Conservation (phyloP, 2,797 vertebrate genomes). For the Chaetodon trifasciatus region DNA sequence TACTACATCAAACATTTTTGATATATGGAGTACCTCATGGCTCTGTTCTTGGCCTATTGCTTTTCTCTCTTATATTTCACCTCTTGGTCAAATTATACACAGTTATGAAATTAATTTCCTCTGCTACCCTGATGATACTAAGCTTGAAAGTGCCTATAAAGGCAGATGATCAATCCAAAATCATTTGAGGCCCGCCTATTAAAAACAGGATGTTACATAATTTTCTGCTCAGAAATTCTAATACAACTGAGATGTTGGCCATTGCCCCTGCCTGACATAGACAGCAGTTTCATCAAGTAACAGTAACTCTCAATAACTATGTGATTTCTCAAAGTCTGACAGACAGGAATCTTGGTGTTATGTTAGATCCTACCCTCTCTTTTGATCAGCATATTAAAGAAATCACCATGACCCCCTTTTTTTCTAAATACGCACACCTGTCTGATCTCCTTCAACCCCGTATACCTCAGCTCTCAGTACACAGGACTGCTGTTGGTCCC, state of each 20-base stretch:
- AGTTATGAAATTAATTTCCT: neutral
- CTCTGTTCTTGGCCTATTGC: neutral
- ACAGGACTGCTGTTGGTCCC: neutral
- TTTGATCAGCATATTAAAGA: slow-evolving; percentile 4
- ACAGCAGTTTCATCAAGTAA: neutral
- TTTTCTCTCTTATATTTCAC: neutral
- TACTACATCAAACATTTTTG: neutral
- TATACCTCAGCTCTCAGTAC: neutral
- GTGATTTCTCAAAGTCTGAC: neutral
- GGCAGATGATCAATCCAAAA: neutral
- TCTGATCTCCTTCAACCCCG: neutral
- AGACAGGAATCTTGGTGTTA: neutral
- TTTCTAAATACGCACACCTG: neutral
- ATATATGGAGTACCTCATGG: neutral
- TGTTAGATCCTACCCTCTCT: neutral
- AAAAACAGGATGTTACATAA: neutral
- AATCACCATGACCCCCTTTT: neutral
- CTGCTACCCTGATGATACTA: neutral
- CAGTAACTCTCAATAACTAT: neutral
- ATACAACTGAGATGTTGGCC: neutral
- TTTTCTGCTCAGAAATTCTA: neutral
- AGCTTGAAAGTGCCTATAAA: neutral
- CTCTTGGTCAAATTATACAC: neutral
- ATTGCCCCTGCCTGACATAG: neutral
- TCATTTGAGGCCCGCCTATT: neutral